These are phyloP conservation scores for Macrosteles quadrilineatus DNA, from an alignment of 1,140 invertebrate genomes.

Conservation along the genomic window DNA sequence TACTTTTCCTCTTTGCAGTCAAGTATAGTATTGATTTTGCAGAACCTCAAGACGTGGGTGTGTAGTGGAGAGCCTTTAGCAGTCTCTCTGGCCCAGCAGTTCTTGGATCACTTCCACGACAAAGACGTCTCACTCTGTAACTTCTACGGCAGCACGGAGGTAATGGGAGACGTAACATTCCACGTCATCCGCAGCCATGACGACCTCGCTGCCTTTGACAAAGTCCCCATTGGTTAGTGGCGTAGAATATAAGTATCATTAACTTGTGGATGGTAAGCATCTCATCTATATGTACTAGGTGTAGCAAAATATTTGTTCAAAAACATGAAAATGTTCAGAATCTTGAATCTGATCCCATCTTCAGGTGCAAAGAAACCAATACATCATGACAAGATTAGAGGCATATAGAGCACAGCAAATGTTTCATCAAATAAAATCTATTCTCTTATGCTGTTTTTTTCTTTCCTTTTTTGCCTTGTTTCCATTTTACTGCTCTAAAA, in stretches of 20 bases:
- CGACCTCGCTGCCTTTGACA: conserved; percentile 60
- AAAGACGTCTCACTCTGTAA: conserved; percentile 69
- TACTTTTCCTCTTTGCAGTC: too few species aligned
- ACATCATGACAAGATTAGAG: too few species aligned
- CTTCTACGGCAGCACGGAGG: conserved; percentile 88
- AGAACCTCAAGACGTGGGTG: conserved; percentile 61
- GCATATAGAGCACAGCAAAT: too few species aligned
- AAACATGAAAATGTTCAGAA: not conserved
- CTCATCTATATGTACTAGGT: conserved; percentile 12
- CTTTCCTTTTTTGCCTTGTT: too few species aligned
- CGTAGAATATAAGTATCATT: too few species aligned
- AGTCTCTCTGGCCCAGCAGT: conserved; percentile 65
- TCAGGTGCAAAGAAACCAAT: too few species aligned
- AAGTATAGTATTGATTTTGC: too few species aligned
- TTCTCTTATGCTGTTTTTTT: too few species aligned
- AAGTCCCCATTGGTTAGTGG: conserved; percentile 77
- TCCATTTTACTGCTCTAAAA: too few species aligned
- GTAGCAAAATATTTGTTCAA: not conserved
- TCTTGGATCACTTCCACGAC: conserved; percentile 67
- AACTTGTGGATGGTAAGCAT: too few species aligned
- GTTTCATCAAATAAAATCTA: too few species aligned
- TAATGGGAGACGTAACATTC: conserved; percentile 81
- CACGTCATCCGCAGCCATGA: conserved; percentile 53
- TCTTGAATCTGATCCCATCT: too few species aligned
- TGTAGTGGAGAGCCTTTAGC: conserved; percentile 79